Evolutionary conservation across 2,888 invertebrate genomes (phyloP).

Genomic region (Drosophila koepferae): DNA sequence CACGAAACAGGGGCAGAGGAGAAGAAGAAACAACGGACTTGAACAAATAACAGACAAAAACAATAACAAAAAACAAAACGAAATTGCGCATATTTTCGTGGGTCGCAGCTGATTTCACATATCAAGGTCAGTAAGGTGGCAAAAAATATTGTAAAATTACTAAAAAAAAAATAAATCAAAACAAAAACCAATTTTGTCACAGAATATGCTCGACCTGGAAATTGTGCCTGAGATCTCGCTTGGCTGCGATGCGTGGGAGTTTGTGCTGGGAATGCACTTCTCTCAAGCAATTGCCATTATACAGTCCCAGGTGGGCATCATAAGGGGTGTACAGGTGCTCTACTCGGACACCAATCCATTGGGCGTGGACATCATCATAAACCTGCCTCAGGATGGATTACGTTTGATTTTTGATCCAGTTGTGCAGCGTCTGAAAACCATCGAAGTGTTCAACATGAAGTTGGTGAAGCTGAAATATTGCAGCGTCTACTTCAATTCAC

Average conservation of each 20-base stretch:
- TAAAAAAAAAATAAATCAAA: slow-evolving; percentile 16
- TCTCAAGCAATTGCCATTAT: slow-evolving; percentile 98
- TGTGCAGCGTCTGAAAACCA: slow-evolving; percentile 97
- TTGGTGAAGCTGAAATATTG: slow-evolving; percentile 98
- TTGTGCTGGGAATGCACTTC: slow-evolving; percentile 97
- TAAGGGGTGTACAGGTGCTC: slow-evolving; percentile 97
- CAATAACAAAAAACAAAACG: slow-evolving; percentile 58
- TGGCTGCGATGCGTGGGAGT: slow-evolving; percentile 99
- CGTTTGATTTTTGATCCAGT: slow-evolving; percentile 98
- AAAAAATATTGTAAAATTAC: slow-evolving; percentile 32
- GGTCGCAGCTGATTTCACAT: slow-evolving; percentile 78
- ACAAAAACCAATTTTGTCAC: slow-evolving; percentile 18
- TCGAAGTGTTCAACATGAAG: slow-evolving; percentile 99
- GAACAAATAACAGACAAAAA: slow-evolving; percentile 63
- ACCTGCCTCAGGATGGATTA: slow-evolving; percentile 98
- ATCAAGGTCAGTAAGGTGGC: slow-evolving; percentile 79
- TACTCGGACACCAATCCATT: slow-evolving; percentile 98
- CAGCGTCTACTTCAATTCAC: slow-evolving; percentile 94
- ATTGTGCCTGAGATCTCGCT: slow-evolving; percentile 97
- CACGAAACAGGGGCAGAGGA: slow-evolving; percentile 30
- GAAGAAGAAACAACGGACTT: slow-evolving; percentile 56
- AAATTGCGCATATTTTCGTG: slow-evolving; percentile 76
- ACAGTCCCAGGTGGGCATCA: slow-evolving; percentile 97
- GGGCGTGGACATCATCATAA: slow-evolving; percentile 97
- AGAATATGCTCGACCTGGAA: slow-evolving; percentile 96